Evolutionary conservation across 2,888 invertebrate genomes (phyloP).

Genomic region (Dromius quadrimaculatus): DNA sequence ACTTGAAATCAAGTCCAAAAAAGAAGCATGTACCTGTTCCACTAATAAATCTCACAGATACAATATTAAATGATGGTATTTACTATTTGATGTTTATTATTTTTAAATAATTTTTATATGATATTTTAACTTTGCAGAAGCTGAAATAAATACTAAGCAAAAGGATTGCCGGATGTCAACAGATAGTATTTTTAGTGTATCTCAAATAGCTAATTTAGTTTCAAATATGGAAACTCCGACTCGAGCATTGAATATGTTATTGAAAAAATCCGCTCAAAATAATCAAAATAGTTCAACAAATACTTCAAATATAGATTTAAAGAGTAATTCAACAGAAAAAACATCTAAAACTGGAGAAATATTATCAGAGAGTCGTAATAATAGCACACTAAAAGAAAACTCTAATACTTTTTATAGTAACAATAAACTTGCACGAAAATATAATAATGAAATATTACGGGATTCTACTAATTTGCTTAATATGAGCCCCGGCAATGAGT

Average conservation of each 20-base stretch:
- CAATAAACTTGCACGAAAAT: background rate
- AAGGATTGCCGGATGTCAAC: background rate
- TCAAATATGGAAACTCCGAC: slow-evolving; percentile 56
- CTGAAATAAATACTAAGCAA: background rate
- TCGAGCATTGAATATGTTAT: slow-evolving; percentile 53
- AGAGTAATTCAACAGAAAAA: background rate
- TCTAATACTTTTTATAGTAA: background rate
- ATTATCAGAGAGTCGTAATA: background rate
- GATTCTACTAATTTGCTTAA: slow-evolving; percentile 27
- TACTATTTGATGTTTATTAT: background rate
- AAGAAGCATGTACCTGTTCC: slow-evolving; percentile 58
- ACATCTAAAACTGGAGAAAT: background rate
- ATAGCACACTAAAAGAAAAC: slow-evolving; percentile 26
- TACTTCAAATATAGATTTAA: background rate
- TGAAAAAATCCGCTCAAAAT: slow-evolving; percentile 15
- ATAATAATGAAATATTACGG: slow-evolving; percentile 10
- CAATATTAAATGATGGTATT: slow-evolving; percentile 16
- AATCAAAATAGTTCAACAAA: background rate
- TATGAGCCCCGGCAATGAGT: background rate
- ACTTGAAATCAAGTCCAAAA: slow-evolving; percentile 58
- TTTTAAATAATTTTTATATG: background rate
- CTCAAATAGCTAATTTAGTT: slow-evolving; percentile 57
- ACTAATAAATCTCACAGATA: slow-evolving; percentile 55
- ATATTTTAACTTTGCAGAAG: background rate
- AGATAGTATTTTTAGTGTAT: slow-evolving; percentile 58